phyloP scores from a whole-genome alignment of 2,888 invertebrate species.

The Clistopyga incitator region DNA sequence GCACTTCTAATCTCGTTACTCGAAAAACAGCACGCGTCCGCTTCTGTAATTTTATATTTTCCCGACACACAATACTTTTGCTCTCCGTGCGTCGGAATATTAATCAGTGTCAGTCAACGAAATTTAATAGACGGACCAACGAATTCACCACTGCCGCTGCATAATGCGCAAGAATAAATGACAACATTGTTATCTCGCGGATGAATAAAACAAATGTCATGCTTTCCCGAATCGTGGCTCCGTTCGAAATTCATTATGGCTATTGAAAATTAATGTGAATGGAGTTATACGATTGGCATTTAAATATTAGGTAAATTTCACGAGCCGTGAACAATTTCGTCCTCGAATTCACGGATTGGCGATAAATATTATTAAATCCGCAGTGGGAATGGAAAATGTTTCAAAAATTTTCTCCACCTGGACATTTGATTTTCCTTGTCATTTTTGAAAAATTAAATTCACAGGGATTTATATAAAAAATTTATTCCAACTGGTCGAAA shows the following conservation, averaged over 20 bases:
- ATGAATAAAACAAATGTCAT: constrained; percentile 24
- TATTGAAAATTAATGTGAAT: constrained; percentile 5
- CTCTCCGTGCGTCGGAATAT: constrained; percentile 51
- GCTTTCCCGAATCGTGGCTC: not conserved
- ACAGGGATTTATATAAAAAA: too few relatives aligned
- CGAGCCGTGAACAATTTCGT: not conserved
- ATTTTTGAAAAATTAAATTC: too few relatives aligned
- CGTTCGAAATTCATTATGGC: constrained; percentile 7
- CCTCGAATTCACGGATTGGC: not conserved
- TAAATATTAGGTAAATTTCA: constrained; percentile 41
- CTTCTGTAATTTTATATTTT: constrained; percentile 47
- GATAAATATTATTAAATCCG: not conserved
- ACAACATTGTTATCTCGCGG: constrained; percentile 12
- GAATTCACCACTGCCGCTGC: constrained; percentile 17
- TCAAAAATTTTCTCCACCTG: too few relatives aligned
- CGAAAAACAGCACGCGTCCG: constrained; percentile 40
- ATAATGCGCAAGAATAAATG: constrained; percentile 43
- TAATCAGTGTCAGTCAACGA: constrained; percentile 50
- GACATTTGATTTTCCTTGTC: too few relatives aligned
- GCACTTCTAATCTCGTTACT: constrained; percentile 48
- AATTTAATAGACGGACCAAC: constrained; percentile 42
- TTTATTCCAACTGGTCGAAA: too few relatives aligned
- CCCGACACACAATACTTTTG: constrained; percentile 1
- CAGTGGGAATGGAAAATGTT: too few relatives aligned
- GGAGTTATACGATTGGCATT: constrained; percentile 42